A percentile compares a stretch with the other conserved stretches of the same genome.
phyloP scores from a whole-genome alignment of 2,797 vertebrate species.

The Lithobates pipiens region DNA sequence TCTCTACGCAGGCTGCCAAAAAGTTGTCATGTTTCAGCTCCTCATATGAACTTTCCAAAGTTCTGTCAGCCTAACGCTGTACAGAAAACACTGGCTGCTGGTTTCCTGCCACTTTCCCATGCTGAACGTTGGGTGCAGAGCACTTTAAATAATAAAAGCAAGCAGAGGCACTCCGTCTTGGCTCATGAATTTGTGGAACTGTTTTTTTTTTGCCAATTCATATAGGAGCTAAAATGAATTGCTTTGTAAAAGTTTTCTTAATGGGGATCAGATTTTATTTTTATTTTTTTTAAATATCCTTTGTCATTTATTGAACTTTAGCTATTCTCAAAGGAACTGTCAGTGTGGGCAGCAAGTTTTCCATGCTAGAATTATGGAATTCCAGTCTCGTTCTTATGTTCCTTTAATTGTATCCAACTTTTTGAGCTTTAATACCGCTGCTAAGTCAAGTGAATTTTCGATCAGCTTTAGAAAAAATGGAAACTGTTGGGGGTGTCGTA shows the following conservation, averaged over 20 bases:
- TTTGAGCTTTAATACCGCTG: neutral
- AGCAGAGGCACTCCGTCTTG: neutral
- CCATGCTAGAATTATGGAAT: neutral
- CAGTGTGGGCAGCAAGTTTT: neutral
- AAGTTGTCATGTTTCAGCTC: conserved; percentile 3
- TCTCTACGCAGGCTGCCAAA: neutral
- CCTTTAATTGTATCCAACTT: neutral
- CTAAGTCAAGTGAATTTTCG: neutral
- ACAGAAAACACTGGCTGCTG: conserved; percentile 12
- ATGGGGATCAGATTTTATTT: too few species aligned
- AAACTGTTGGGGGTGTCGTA: neutral
- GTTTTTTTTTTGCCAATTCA: too few species aligned
- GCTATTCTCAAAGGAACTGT: neutral
- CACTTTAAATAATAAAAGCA: neutral
- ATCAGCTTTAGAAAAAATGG: neutral
- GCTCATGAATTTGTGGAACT: neutral
- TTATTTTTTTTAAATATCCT: too few species aligned
- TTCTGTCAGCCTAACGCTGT: conserved; percentile 35
- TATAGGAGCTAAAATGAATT: too few species aligned
- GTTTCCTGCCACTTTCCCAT: conserved; percentile 8
- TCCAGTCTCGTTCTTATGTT: neutral
- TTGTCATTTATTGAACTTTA: neutral
- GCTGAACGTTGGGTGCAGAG: neutral
- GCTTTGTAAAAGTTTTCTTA: too few species aligned
- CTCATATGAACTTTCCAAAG: conserved; percentile 9